Evolutionary conservation across 2,113 vertebrate species (phyloP).

Genomic region (Accipiter cooperii): DNA sequence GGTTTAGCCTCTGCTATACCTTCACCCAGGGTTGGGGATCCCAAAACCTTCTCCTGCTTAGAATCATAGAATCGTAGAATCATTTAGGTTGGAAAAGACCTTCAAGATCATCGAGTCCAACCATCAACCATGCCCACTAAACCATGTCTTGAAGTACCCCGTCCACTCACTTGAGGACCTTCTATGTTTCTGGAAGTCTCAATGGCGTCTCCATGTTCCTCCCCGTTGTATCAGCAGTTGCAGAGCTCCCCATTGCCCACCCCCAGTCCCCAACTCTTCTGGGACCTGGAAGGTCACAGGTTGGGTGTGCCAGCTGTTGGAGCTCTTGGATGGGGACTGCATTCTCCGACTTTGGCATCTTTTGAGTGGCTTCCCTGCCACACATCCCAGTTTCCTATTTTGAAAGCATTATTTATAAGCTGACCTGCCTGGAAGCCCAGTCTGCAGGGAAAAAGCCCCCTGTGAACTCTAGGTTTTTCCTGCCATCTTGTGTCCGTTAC

Average conservation of each 20-base stretch:
- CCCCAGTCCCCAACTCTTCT: background rate
- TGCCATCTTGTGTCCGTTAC: background rate
- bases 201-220: background rate
- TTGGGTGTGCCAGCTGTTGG: rapidly evolving
- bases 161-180: background rate
- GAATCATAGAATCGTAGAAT: too few species aligned
- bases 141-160: too few species aligned
- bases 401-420: background rate
- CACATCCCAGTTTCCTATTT: background rate
- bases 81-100: too few species aligned
- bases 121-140: too few species aligned
- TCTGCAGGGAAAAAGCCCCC: background rate
- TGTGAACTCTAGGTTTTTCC: background rate
- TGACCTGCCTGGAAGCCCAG: background rate
- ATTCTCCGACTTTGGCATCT: background rate
- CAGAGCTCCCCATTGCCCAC: rapidly evolving
- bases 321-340: background rate
- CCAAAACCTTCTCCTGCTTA: background rate
- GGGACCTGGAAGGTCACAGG: background rate
- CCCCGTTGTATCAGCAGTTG: background rate
- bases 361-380: background rate
- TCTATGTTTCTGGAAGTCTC: background rate
- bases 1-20: background rate
- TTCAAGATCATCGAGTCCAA: too few species aligned
- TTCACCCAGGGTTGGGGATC: background rate